Evolutionary conservation across 2,113 vertebrate genomes (phyloP), one percentile per base, ranked within the genome.

Genomic region (Myotis lucifugus): DNA sequence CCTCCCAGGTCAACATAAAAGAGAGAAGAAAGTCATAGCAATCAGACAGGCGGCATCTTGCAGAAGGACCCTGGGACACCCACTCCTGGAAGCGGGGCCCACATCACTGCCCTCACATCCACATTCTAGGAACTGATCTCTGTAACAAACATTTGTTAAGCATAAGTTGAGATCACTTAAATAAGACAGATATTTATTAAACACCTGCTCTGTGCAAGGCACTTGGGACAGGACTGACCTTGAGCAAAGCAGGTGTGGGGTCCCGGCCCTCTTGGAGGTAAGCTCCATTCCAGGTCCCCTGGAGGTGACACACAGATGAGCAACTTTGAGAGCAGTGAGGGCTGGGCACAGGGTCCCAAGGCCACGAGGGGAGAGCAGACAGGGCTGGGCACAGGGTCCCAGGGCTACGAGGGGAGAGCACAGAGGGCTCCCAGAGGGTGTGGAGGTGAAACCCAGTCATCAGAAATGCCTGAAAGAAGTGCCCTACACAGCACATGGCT

Each of bases 81-180:
- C 5, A 14, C 1, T 52, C 25, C 73, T 0, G 0, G 64, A 37
- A 5, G 13, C 27, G 5, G 29, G 25, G 15, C 56, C 19, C 15
- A 15, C 50, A 6, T 17, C 2, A 40, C 8, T 32, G 29, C 17
- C 81, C 32, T 40, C 42, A 83, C 14, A 14, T 27, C 76, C 32
- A 7, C 0, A 0, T 12, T 37, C 86, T 29, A 6, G 8, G 25
- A 74, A 64, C 42, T 54, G 34, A 9, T 48, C 69, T 88, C 85
- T 5, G 11, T 29, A 76, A 70, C 91, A 83, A 73, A 92, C 48
- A 27, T 27, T 54, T n/a, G 6, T 70, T 61, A 90, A 96, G 79
- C 25, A 14, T 0, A 1, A 91, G 25, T 9, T 52, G 84, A 88
- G 54, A 59, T 14, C 81, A 69, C 40, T 64, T 54, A 67, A 81